Base-by-base conservation (phyloP, 2,888 invertebrate species). In the Mesorhabditis sp. region DNA sequence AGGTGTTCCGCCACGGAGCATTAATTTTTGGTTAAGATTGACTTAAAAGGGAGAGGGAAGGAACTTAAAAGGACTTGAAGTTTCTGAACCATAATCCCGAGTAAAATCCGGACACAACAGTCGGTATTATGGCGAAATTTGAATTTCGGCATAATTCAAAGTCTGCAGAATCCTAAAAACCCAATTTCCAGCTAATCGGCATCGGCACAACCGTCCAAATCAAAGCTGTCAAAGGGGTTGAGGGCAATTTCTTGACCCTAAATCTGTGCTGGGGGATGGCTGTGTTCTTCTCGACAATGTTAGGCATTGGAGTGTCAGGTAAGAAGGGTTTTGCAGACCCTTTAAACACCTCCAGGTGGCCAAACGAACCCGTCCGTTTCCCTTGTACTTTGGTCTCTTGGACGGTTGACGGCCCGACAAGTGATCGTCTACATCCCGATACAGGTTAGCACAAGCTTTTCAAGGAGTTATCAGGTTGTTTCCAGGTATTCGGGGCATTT, bases 251-350 rank as follows among this genome's bases (percentile, higher is more conserved):
- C 61, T 72, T 83, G 42, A 82, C 85, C 66, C 80, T 87, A 68
- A 83, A 86, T 74, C 82, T 83, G 77, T 87, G 86, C 4, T 89
- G 87, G 86, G 89, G 88, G 0, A 74, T 89, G 15, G 88, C 86
- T 1, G 87, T 88, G 76, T 81, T n/a, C 10, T 50, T 50, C n/a
- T 50, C 58, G 7, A 13, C 10, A 13, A n/a, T 10, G n/a, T 13
- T 50, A 10, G 58, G 58, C 58, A 50, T 50, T 50, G 7, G 58
- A n/a, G 10, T 50, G n/a, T 50, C 58, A n/a, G 58, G 58, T 50
- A 28, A 28, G 28, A 28, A 28, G 28, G 28, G 28, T 28, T 28
- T 28, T 28, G 28, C 28, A 28, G 28, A 28, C 28, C 2, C 28
- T 28, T 28, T 28, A 28, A 28, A 28, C 7, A 50, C 7, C 58